Base-by-base conservation (phyloP, 2,888 invertebrate species). In the Vesta saturnalis region DNA sequence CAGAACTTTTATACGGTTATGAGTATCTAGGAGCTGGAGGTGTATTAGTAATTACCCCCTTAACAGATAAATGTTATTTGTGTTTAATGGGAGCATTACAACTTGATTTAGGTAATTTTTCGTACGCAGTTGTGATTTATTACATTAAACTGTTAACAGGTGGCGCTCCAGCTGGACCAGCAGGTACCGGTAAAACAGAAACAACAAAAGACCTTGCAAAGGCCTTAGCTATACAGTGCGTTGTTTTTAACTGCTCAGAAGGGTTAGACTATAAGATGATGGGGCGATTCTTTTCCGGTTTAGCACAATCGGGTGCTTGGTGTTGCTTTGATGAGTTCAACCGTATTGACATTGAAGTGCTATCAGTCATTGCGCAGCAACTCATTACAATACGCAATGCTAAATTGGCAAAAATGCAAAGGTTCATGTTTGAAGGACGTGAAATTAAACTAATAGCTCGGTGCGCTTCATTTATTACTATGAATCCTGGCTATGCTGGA, bases 261-360 rank as follows among this genome's bases (percentile, higher is more conserved):
- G 94, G 88, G 19, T 80, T 89, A 68, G 89, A 89, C 77, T 89
- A 87, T 78, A 88, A 93, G 86, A 93, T 94, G 92, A 96, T 96
- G 95, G 95, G 96, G 0, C 86, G 94, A 66, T 95, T 95, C 81
- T 95, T 95, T 84, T 93, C 95, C 1, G 96, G 96, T 0, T 83
- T 95, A 73, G 95, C 95, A 0, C 95, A 95, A 63, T 94, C 94
- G 0, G 96, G 96, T 0, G 94, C 94, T 1, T 95, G 95, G 95
- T 94, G 94, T 77, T 96, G 95, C 78, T 95, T 96, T 81, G 95
- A 95, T 81, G 95, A 96, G 82, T 95, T 95, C 82, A 95, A 96
- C 83, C 88, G 95, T 4, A 95, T 96, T 67, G 94, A 95, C 79
- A 94, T 95, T 74, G 95, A 95, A 83, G 95, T 95, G 43, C 83